Percentiles rank a stretch among this genome's conserved stretches.
Evolutionary conservation across 2,888 invertebrate genomes (phyloP).

Genomic region (Pseudanteris insignis): DNA sequence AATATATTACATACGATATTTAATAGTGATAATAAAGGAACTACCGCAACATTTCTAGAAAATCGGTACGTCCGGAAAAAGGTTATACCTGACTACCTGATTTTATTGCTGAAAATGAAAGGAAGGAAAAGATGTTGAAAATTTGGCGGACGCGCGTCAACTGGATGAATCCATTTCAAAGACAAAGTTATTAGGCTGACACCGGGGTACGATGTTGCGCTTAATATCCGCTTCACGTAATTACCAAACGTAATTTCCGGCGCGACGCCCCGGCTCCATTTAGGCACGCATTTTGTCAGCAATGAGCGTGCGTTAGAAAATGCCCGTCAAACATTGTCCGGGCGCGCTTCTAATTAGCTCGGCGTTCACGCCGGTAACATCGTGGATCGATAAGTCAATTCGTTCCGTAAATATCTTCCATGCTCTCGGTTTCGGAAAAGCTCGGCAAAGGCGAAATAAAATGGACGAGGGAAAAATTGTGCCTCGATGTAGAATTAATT

Average conservation of each 20-base stretch:
- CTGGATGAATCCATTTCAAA: constrained; percentile 27
- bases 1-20: too few species aligned
- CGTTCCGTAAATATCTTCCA: background rate
- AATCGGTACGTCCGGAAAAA: too few species aligned
- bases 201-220: constrained; percentile 43
- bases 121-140: too few species aligned
- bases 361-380: background rate
- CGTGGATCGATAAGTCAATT: background rate
- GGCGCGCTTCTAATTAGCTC: background rate
- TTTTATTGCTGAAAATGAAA: too few species aligned
- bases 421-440: too few species aligned
- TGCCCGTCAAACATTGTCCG: constrained; percentile 1
- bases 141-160: too few species aligned
- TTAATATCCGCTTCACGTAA: constrained; percentile 59
- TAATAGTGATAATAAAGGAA: too few species aligned
- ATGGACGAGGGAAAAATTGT: background rate
- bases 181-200: constrained; percentile 32
- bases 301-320: constrained; percentile 6
- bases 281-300: constrained; percentile 21
- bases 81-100: too few species aligned
- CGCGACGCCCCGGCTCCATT: constrained; percentile 7
- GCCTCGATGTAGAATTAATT: too few species aligned
- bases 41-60: too few species aligned
- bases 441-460: background rate
- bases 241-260: constrained; percentile 61